Evolutionary conservation across 2,113 vertebrate genomes (phyloP).

Genomic region (Pygoscelis adeliae): DNA sequence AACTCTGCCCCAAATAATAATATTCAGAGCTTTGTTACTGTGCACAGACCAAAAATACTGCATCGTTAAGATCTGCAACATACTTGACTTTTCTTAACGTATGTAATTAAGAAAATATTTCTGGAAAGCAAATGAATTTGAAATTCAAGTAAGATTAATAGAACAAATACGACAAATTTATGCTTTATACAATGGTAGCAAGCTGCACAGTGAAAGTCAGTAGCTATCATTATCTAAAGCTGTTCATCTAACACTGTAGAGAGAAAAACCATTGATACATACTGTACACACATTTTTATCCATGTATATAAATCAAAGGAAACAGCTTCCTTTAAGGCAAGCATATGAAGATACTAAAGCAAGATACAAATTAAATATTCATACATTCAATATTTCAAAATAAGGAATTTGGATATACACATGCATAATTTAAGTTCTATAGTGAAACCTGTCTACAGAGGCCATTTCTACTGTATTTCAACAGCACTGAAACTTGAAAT

Average conservation of each 20-base stretch:
- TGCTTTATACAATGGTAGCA: constrained; percentile 22
- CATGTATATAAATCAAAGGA: constrained; percentile 76
- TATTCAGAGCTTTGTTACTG: constrained; percentile 23
- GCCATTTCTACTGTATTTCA: constrained; percentile 75
- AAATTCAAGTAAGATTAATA: constrained; percentile 42
- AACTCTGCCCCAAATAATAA: constrained; percentile 50
- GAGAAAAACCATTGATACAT: constrained; percentile 66
- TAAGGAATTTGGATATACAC: constrained; percentile 75
- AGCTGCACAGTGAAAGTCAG: constrained; percentile 58
- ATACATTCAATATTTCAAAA: constrained; percentile 81
- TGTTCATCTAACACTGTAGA: constrained; percentile 51
- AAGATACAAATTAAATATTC: constrained; percentile 79
- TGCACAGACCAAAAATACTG: constrained; percentile 22
- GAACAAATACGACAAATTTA: constrained; percentile 6
- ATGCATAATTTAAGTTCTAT: constrained; percentile 79
- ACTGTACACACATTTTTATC: constrained; percentile 71
- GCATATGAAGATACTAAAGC: constrained; percentile 73
- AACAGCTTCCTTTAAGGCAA: constrained; percentile 76
- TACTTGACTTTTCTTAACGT: constrained; percentile 31
- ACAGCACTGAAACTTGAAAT: constrained; percentile 64
- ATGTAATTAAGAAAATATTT: constrained; percentile 48
- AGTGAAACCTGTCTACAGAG: constrained; percentile 77
- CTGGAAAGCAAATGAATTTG: constrained; percentile 44
- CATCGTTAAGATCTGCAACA: constrained; percentile 11
- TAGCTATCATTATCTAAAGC: constrained; percentile 54